These are phyloP conservation scores for Pyralis farinalis DNA, from an alignment of 2,888 invertebrate genomes.

Conservation along the genomic window DNA sequence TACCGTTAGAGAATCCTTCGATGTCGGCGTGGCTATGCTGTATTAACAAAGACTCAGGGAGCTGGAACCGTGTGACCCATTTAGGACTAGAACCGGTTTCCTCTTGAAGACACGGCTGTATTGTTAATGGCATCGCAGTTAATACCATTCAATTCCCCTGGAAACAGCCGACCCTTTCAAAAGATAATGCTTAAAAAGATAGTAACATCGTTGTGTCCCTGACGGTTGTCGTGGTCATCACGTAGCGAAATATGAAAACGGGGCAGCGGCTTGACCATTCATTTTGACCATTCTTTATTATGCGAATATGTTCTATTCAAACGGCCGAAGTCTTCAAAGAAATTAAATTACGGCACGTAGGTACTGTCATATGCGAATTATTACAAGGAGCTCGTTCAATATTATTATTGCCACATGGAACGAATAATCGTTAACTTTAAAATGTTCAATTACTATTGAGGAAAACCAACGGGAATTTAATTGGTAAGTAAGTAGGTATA, in stretches of 20 bases:
- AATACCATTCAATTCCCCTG: slow-evolving; percentile 71
- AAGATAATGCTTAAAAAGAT: slow-evolving; percentile 72
- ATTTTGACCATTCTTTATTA: slow-evolving; percentile 62
- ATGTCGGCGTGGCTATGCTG: slow-evolving; percentile 42
- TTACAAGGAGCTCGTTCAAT: slow-evolving; percentile 35
- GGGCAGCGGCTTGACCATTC: slow-evolving; percentile 72
- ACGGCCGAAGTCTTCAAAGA: slow-evolving; percentile 31
- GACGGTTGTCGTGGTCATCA: slow-evolving; percentile 55
- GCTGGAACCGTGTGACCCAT: slow-evolving; percentile 79
- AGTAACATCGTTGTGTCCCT: slow-evolving; percentile 63
- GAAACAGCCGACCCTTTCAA: slow-evolving; percentile 67
- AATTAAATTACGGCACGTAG: slow-evolving; percentile 35
- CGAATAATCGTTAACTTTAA: slow-evolving; percentile 8
- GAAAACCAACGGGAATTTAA: slow-evolving; percentile 45
- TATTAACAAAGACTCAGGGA: slow-evolving; percentile 62
- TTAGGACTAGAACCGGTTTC: slow-evolving; percentile 76
- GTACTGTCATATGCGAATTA: slow-evolving; percentile 45
- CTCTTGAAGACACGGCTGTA: slow-evolving; percentile 68
- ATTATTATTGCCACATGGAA: slow-evolving; percentile 28
- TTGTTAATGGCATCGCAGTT: slow-evolving; percentile 73
- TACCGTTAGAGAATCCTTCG: neutral
- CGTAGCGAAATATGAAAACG: slow-evolving; percentile 58
- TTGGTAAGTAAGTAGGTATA: slow-evolving; percentile 33
- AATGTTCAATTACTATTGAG: slow-evolving; percentile 37
- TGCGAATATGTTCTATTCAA: slow-evolving; percentile 53